These are phyloP conservation scores for Macaria notata DNA, from an alignment of 2,888 invertebrate species.

Conservation along the genomic window DNA sequence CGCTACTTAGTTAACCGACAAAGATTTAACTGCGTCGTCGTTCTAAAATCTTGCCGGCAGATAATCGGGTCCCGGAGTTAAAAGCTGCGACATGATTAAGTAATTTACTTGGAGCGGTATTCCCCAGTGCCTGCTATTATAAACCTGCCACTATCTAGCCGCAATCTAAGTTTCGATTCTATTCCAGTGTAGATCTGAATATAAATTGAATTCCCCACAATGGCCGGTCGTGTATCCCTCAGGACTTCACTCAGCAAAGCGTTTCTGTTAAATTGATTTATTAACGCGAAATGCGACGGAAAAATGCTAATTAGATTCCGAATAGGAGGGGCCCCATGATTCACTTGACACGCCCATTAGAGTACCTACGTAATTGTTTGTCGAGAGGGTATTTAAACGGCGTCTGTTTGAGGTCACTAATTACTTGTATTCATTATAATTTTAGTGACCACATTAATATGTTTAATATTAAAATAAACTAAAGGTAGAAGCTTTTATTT, in stretches of 20 bases:
- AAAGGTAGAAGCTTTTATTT: too few relatives aligned
- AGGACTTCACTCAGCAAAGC: constrained; percentile 47
- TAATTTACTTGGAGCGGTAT: constrained; percentile 26
- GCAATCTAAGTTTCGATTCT: constrained; percentile 68
- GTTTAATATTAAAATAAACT: too few relatives aligned
- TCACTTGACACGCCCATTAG: neutral
- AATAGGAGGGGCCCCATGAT: constrained; percentile 15
- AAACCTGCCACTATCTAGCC: constrained; percentile 51
- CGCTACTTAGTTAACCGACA: too few relatives aligned
- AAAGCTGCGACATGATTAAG: constrained; percentile 22
- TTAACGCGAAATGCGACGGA: constrained; percentile 45
- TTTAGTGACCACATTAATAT: too few relatives aligned
- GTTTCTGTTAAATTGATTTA: constrained; percentile 63
- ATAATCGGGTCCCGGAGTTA: constrained; percentile 14
- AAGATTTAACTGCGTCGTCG: too few relatives aligned
- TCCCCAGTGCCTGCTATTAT: constrained; percentile 38
- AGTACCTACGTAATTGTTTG: neutral
- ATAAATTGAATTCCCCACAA: constrained; percentile 69
- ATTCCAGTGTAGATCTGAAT: constrained; percentile 63
- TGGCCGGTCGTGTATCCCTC: constrained; percentile 51
- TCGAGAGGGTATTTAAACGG: too few relatives aligned
- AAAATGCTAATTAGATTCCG: constrained; percentile 40
- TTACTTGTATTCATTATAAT: too few relatives aligned
- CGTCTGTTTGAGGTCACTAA: too few relatives aligned
- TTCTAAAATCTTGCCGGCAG: neutral